phyloP scores from a whole-genome alignment of 53 echinoderm and acorn worm species.

The Astropecten irregularis region DNA sequence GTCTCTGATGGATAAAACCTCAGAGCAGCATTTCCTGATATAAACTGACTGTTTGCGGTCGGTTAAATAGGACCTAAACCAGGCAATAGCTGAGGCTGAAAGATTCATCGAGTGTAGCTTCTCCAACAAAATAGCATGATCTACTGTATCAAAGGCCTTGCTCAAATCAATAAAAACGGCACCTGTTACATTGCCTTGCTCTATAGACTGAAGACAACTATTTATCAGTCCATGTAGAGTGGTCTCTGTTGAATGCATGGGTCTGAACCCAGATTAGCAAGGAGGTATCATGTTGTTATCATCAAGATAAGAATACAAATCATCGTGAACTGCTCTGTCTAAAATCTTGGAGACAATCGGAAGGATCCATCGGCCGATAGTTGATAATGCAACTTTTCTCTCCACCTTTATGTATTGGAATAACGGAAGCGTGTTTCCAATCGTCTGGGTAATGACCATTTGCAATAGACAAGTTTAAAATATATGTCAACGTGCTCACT shows the following conservation, averaged over 20 bases:
- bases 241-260: not conserved
- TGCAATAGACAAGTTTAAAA: no score
- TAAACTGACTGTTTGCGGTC: no score
- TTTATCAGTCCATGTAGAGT: not conserved
- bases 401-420: no score
- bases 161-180: slow-evolving; percentile 24
- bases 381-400: not conserved
- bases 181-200: not conserved
- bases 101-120: no score
- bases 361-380: not conserved
- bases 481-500: no score
- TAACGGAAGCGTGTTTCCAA: no score
- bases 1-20: no score
- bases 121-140: slow-evolving; percentile 25
- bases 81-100: no score
- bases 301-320: slow-evolving; percentile 2
- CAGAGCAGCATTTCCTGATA: no score
- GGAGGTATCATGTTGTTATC: slow-evolving; percentile 1
- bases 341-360: slow-evolving; percentile 19
- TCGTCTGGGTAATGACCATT: no score
- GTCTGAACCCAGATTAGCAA: slow-evolving; percentile 19
- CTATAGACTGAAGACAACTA: not conserved
- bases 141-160: slow-evolving; percentile 27
- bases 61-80: no score
- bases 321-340: slow-evolving; percentile 24